Evolutionary conservation across 1,140 invertebrate species (phyloP).

Genomic region (Drosophila paulistorum): DNA sequence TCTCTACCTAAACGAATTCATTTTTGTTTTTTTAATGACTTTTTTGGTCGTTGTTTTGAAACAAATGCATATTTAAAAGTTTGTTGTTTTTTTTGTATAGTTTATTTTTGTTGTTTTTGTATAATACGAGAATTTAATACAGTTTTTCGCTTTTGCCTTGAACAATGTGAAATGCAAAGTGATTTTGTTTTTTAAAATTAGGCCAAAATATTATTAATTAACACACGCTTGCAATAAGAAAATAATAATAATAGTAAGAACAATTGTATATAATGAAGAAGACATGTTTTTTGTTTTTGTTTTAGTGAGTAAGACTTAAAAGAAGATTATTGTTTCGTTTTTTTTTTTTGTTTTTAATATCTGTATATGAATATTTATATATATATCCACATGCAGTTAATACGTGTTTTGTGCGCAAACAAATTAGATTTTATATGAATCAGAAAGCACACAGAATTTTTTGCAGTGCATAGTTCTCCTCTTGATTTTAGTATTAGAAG

Average conservation of each 20-base stretch:
- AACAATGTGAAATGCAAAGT: constrained; percentile 46
- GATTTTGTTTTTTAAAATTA: constrained; percentile 12
- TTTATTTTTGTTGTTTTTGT: constrained; percentile 43
- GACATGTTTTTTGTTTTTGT: constrained; percentile 3
- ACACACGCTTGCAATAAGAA: constrained; percentile 44
- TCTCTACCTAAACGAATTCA: background rate
- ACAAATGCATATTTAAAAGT: constrained; percentile 2
- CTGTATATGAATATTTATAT: constrained; percentile 6
- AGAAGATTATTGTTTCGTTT: constrained; percentile 70
- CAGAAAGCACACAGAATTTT: constrained; percentile 2
- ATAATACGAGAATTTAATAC: constrained; percentile 68
- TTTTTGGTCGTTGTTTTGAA: constrained; percentile 6
- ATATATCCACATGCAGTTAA: constrained; percentile 12
- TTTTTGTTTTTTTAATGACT: background rate
- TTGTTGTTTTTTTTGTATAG: constrained; percentile 6
- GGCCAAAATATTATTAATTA: constrained; percentile 32
- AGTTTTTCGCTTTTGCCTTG: constrained; percentile 50
- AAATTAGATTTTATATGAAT: constrained; percentile 24
- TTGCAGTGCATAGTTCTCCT: background rate
- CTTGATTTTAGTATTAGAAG: constrained; percentile 43
- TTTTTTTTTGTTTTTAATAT: constrained; percentile 18
- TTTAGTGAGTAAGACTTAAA: constrained; percentile 46
- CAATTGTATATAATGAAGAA: constrained; percentile 4
- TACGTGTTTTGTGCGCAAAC: constrained; percentile 11
- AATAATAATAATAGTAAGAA: constrained; percentile 19